Conservation (phyloP, 2,113 vertebrate genomes). For the Genyomyrus donnyi region DNA sequence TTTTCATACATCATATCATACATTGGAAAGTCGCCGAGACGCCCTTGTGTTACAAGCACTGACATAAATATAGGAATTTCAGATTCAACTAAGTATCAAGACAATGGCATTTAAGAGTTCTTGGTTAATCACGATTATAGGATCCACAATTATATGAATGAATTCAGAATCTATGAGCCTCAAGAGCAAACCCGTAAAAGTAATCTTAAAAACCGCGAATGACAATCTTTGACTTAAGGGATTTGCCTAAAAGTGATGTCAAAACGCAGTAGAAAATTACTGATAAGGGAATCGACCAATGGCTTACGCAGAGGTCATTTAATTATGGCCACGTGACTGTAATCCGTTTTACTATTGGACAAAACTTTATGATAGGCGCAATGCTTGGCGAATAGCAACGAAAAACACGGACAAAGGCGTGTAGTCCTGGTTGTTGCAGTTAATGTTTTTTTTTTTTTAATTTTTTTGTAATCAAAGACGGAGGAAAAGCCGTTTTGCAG, state of each 20-base stretch:
- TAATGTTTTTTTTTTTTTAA: conserved; percentile 10
- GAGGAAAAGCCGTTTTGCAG: conserved; percentile 6
- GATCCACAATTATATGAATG: conserved; percentile 3
- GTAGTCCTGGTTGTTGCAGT: conserved; percentile 14
- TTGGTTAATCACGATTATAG: neutral
- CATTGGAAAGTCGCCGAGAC: neutral
- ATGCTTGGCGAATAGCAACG: neutral
- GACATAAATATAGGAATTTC: neutral
- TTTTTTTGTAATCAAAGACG: conserved; percentile 21
- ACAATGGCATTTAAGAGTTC: neutral
- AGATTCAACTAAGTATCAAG: neutral
- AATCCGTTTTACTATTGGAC: conserved; percentile 10
- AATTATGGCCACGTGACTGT: conserved; percentile 7
- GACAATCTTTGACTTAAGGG: neutral
- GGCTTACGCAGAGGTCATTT: neutral
- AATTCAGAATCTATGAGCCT: neutral
- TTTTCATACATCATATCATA: neutral
- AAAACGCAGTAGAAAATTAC: neutral
- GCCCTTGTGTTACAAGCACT: neutral
- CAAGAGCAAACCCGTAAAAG: neutral
- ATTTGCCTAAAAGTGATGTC: conserved; percentile 19
- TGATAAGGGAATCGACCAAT: conserved; percentile 21
- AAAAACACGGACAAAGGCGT: conserved; percentile 24
- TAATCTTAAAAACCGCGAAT: neutral
- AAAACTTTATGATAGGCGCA: conserved; percentile 4